Percentiles rank a stretch among this genome's conserved stretches.
Conservation (phyloP, 2,888 invertebrate species). For the Leptarthrus brevirostris region DNA sequence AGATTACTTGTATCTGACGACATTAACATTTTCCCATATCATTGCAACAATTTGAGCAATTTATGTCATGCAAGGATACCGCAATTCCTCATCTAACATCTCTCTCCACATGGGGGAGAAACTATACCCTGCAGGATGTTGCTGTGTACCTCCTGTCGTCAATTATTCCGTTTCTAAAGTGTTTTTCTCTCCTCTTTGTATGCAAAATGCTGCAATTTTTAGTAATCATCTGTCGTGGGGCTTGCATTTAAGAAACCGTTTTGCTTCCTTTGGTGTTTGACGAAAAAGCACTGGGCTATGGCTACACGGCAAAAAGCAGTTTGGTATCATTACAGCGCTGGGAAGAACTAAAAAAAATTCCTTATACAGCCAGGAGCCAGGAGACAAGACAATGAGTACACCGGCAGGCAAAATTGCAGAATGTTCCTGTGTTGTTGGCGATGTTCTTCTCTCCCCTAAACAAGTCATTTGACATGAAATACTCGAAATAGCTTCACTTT, state of each 20-base stretch:
- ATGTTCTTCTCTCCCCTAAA: neutral
- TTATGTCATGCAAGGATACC: neutral
- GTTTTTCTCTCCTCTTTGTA: conserved; percentile 11
- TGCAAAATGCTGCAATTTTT: conserved; percentile 37
- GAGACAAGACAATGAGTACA: conserved; percentile 40
- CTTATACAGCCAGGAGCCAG: conserved; percentile 8
- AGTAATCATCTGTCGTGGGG: conserved; percentile 18
- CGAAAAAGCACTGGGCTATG: neutral
- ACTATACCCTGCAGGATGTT: neutral
- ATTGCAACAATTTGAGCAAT: neutral
- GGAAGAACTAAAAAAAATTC: conserved; percentile 7
- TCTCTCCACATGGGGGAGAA: neutral
- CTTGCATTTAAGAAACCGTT: neutral
- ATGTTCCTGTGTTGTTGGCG: conserved; percentile 17
- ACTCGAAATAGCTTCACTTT: conserved; percentile 52
- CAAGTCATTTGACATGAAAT: conserved; percentile 52
- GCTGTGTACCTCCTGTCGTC: neutral
- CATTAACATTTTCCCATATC: too few relatives aligned
- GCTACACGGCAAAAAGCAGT: conserved; percentile 18
- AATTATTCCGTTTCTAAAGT: conserved; percentile 1
- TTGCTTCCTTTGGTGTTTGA: conserved; percentile 5
- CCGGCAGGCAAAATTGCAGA: conserved; percentile 26
- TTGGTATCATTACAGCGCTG: conserved; percentile 10
- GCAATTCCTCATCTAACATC: neutral
- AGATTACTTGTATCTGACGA: too few relatives aligned